Evolutionary conservation across 2,113 vertebrate genomes (phyloP).

Genomic region (Uropsilus gracilis): DNA sequence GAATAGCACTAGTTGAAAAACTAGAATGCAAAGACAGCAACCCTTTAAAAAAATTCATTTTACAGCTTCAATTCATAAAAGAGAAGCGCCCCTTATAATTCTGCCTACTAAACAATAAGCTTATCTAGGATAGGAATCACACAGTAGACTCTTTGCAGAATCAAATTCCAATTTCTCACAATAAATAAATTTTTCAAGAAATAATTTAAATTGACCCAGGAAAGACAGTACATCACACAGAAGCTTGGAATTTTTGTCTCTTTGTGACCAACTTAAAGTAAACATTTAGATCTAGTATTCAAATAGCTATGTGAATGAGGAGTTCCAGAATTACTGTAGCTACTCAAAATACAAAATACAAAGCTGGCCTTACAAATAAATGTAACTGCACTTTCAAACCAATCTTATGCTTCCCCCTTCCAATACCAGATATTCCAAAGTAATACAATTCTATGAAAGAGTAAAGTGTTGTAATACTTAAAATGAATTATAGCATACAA

Average conservation of each 20-base stretch:
- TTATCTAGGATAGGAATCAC: background rate
- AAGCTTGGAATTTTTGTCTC: slow-evolving; percentile 12
- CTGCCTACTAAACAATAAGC: slow-evolving; percentile 42
- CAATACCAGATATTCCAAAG: slow-evolving; percentile 28
- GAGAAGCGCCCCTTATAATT: slow-evolving; percentile 50
- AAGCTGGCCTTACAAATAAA: slow-evolving; percentile 63
- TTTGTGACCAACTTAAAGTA: slow-evolving; percentile 44
- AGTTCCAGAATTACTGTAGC: slow-evolving; percentile 36
- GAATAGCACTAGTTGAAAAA: slow-evolving; percentile 47
- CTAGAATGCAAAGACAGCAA: slow-evolving; percentile 20
- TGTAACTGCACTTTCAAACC: slow-evolving; percentile 58
- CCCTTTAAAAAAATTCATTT: slow-evolving; percentile 5
- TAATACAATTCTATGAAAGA: slow-evolving; percentile 29
- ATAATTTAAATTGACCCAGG: slow-evolving; percentile 33
- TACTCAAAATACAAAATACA: slow-evolving; percentile 53
- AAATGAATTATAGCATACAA: slow-evolving; percentile 6
- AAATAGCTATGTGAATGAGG: slow-evolving; percentile 19
- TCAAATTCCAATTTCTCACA: slow-evolving; percentile 54
- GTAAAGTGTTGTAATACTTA: slow-evolving; percentile 50
- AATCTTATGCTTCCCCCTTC: slow-evolving; percentile 19
- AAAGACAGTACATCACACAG: slow-evolving; percentile 47
- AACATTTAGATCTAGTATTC: slow-evolving; percentile 24
- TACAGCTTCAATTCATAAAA: slow-evolving; percentile 56
- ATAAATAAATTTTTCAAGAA: slow-evolving; percentile 45
- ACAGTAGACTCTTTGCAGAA: slow-evolving; percentile 48